These are phyloP conservation scores for Selenia dentaria DNA, from an alignment of 2,888 invertebrate species.

Conservation along the genomic window DNA sequence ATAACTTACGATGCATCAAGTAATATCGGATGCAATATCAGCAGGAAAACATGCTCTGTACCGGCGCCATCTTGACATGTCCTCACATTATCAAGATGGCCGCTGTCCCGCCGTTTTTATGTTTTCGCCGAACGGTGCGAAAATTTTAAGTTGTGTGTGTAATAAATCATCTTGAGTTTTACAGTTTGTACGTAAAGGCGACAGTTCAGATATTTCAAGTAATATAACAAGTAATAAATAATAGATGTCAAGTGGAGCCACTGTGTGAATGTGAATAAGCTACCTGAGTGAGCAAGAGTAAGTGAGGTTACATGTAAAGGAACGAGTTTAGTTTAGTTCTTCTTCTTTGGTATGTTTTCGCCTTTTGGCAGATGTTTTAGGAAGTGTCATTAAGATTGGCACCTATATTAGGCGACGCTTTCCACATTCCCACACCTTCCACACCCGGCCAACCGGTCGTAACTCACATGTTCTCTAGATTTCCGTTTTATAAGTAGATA, in stretches of 20 bases:
- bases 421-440: too few species aligned
- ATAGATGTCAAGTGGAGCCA: constrained; percentile 5
- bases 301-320: too few species aligned
- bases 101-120: constrained; percentile 16
- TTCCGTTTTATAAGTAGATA: too few species aligned
- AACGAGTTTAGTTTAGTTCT: too few species aligned
- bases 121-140: constrained; percentile 13
- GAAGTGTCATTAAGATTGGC: too few species aligned
- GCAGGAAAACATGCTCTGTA: constrained; percentile 40
- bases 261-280: constrained; percentile 11
- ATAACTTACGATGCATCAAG: constrained; percentile 19
- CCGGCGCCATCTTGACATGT: constrained; percentile 39
- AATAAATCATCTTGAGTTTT: constrained; percentile 25
- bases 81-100: constrained; percentile 47
- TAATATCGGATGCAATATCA: constrained; percentile 41
- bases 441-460: too few species aligned
- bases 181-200: constrained; percentile 16
- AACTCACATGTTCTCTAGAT: too few species aligned
- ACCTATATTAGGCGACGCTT: too few species aligned
- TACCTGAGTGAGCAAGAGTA: constrained; percentile 4
- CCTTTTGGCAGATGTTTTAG: too few species aligned
- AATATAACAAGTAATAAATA: constrained; percentile 11
- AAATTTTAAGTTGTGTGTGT: constrained; percentile 11
- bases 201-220: constrained; percentile 19
- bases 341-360: too few species aligned